These are phyloP conservation scores for Sitodiplosis mosellana DNA, from an alignment of 1,140 invertebrate genomes.

Conservation along the genomic window DNA sequence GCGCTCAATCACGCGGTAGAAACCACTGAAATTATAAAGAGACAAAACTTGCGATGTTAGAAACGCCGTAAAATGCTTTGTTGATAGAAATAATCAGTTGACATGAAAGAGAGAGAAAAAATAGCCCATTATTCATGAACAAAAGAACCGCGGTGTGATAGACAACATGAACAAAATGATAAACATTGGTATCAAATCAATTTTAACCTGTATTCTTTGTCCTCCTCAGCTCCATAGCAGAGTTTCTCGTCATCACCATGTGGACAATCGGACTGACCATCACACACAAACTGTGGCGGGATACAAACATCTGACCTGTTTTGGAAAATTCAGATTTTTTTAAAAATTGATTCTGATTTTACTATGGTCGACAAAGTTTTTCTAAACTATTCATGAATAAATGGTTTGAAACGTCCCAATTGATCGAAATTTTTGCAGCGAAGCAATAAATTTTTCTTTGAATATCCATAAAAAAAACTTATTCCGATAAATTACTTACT, in stretches of 20 bases:
- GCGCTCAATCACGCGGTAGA: no score
- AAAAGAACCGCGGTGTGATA: no score
- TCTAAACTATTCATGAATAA: no score
- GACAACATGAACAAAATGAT: not conserved
- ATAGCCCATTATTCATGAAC: no score
- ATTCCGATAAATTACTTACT: constrained; percentile 15
- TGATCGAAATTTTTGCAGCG: no score
- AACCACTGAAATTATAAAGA: no score
- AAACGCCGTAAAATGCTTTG: no score
- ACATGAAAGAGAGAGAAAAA: no score
- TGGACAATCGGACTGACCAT: constrained; percentile 45
- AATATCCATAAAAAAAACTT: not conserved
- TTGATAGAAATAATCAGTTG: no score
- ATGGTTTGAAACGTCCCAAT: no score
- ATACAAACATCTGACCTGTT: constrained; percentile 31
- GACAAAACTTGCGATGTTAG: not conserved
- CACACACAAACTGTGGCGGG: constrained; percentile 48
- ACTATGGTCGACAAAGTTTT: constrained; percentile 1
- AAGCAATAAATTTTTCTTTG: not conserved
- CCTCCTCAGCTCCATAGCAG: constrained; percentile 27
- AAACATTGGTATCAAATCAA: not conserved
- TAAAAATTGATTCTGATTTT: constrained; percentile 1
- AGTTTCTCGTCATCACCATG: constrained; percentile 44
- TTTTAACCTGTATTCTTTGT: constrained; percentile 6
- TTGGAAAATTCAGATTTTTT: constrained; percentile 2